These are phyloP conservation scores for Drosophila prolongata DNA, from an alignment of 2,888 invertebrate species.

Conservation along the genomic window DNA sequence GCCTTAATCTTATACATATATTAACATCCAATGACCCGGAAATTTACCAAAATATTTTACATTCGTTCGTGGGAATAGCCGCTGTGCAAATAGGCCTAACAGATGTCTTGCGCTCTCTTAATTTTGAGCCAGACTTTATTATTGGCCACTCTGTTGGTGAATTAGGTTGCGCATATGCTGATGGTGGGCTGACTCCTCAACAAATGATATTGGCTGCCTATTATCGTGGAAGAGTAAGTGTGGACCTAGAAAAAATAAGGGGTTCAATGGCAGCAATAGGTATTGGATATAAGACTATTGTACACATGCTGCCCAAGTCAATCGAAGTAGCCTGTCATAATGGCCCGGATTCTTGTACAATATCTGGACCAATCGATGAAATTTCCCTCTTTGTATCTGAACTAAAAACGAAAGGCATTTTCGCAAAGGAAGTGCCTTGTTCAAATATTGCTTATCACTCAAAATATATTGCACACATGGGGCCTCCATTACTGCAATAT, in stretches of 20 bases:
- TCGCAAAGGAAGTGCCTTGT: conserved; percentile 93
- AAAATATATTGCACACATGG: conserved; percentile 89
- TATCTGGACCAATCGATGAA: conserved; percentile 92
- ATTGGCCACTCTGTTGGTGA: conserved; percentile 98
- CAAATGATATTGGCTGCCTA: conserved; percentile 94
- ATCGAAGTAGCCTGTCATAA: conserved; percentile 96
- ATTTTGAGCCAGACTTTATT: conserved; percentile 89
- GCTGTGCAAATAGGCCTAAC: conserved; percentile 88
- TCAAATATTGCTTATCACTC: conserved; percentile 96
- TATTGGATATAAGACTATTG: conserved; percentile 86
- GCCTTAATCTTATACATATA: conserved; percentile 88
- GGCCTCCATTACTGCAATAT: conserved; percentile 88
- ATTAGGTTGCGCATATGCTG: conserved; percentile 97
- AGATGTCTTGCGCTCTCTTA: conserved; percentile 87
- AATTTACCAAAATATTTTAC: conserved; percentile 88
- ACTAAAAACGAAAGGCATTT: conserved; percentile 89
- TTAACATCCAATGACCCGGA: conserved; percentile 87
- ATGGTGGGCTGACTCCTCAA: conserved; percentile 94
- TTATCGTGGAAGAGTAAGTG: conserved; percentile 91
- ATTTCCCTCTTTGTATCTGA: conserved; percentile 88
- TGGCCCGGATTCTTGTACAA: conserved; percentile 93
- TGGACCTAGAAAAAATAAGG: conserved; percentile 88
- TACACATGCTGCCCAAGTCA: conserved; percentile 88
- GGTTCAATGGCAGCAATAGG: conserved; percentile 97
- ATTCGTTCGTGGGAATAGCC: conserved; percentile 91